Evolutionary conservation across 1,140 invertebrate genomes (phyloP).

Genomic region (Ips nitidus): DNA sequence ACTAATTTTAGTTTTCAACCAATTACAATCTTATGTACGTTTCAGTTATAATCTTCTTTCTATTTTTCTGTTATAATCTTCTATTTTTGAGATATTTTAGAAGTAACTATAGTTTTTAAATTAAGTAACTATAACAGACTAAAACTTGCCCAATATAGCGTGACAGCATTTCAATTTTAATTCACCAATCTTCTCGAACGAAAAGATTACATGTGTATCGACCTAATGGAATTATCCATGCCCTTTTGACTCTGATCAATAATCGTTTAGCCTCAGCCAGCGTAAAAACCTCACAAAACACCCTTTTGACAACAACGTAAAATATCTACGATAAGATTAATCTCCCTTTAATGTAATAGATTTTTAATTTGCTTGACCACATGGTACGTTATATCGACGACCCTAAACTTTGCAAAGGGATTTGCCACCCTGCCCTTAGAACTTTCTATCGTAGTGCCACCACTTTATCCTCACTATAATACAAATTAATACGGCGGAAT

Average conservation of each 20-base stretch:
- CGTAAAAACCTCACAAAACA: constrained; percentile 35
- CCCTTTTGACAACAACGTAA: constrained; percentile 18
- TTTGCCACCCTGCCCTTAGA: constrained; percentile 15
- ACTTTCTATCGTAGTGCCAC: constrained; percentile 48
- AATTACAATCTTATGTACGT: no score
- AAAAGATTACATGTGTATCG: no score
- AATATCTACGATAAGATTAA: constrained; percentile 23
- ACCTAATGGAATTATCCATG: constrained; percentile 4
- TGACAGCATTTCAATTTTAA: no score
- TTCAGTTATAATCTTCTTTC: no score
- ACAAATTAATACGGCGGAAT: constrained; percentile 50
- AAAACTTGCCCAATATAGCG: no score
- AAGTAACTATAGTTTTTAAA: no score
- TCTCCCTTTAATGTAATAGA: constrained; percentile 40
- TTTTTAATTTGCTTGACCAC: constrained; percentile 49
- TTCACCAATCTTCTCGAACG: no score
- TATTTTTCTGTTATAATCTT: no score
- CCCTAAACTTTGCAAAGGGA: constrained; percentile 31
- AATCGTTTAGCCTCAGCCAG: constrained; percentile 15
- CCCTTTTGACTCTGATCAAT: constrained; percentile 22
- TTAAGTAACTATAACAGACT: no score
- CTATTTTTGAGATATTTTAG: no score
- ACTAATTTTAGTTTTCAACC: no score
- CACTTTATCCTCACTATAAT: constrained; percentile 47
- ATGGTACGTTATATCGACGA: constrained; percentile 39